Conservation (phyloP, 2,888 invertebrate genomes). For the Phorcus lineatus region DNA sequence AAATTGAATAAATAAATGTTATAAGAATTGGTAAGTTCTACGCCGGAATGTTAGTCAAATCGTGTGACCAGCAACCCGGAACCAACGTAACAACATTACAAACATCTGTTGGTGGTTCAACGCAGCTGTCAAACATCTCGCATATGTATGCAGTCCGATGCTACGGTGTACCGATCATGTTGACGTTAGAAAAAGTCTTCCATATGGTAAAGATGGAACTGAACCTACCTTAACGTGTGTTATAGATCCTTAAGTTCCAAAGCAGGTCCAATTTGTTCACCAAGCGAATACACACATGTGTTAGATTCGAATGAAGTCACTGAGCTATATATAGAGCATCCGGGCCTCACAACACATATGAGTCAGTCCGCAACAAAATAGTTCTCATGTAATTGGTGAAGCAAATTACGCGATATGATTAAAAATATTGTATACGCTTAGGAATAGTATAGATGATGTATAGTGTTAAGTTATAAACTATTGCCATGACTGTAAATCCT, state of each 20-base stretch:
- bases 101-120: background rate
- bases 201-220: background rate
- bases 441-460: too few species aligned
- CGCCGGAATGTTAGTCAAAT: too few species aligned
- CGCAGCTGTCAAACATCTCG: background rate
- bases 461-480: too few species aligned
- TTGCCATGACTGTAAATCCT: too few species aligned
- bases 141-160: too few species aligned
- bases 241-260: background rate
- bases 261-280: background rate
- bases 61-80: background rate
- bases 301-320: constrained; percentile 12
- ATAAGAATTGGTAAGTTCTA: too few species aligned
- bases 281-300: background rate
- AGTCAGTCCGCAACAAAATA: background rate
- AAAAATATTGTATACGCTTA: too few species aligned
- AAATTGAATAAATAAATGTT: too few species aligned
- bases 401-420: too few species aligned
- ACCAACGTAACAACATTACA: background rate
- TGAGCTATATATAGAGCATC: background rate
- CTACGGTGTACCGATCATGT: too few species aligned
- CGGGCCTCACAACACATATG: background rate
- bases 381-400: background rate
- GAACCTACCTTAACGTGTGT: background rate
- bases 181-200: too few species aligned